A percentile compares a stretch with the other conserved stretches of the same genome.
phyloP scores from a whole-genome alignment of 2,888 invertebrate species.

The Galeopsomyia nigrocyanea region DNA sequence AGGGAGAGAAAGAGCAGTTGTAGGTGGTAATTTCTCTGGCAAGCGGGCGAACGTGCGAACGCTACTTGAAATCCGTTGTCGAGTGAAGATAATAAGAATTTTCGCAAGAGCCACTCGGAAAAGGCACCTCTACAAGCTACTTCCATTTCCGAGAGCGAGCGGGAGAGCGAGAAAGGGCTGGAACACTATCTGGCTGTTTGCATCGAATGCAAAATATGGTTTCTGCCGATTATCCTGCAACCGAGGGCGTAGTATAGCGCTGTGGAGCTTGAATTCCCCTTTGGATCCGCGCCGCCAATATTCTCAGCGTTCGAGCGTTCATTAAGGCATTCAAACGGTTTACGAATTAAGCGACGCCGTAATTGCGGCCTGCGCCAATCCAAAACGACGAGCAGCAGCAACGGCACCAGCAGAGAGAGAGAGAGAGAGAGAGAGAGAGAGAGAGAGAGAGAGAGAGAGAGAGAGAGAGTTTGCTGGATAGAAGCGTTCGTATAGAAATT shows the following conservation, averaged over 20 bases:
- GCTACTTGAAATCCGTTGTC: constrained; percentile 20
- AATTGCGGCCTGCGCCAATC: constrained; percentile 54
- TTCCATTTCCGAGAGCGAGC: not conserved
- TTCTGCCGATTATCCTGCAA: constrained; percentile 50
- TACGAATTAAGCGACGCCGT: constrained; percentile 56
- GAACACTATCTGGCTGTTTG: constrained; percentile 20
- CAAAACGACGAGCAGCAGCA: constrained; percentile 50
- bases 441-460: constrained; percentile 35
- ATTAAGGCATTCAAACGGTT: constrained; percentile 57
- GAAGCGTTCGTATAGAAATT: constrained; percentile 38
- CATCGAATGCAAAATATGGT: constrained; percentile 52
- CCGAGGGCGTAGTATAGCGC: constrained; percentile 26
- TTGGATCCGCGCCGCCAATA: constrained; percentile 48
- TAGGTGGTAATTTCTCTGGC: constrained; percentile 17
- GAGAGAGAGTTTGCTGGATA: constrained; percentile 28
- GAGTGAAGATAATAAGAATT: constrained; percentile 33
- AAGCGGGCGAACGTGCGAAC: too few relatives aligned
- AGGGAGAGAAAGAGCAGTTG: not conserved
- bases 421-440: constrained; percentile 20
- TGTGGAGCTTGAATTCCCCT: constrained; percentile 46
- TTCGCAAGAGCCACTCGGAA: not conserved
- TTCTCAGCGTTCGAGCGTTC: constrained; percentile 51
- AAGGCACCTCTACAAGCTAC: not conserved
- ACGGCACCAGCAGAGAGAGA: not conserved
- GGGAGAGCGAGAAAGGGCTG: not conserved